Evolutionary conservation across 2,113 vertebrate species (phyloP), one percentile per base, ranked within the genome.

Genomic region (Glaucidium brasilianum): DNA sequence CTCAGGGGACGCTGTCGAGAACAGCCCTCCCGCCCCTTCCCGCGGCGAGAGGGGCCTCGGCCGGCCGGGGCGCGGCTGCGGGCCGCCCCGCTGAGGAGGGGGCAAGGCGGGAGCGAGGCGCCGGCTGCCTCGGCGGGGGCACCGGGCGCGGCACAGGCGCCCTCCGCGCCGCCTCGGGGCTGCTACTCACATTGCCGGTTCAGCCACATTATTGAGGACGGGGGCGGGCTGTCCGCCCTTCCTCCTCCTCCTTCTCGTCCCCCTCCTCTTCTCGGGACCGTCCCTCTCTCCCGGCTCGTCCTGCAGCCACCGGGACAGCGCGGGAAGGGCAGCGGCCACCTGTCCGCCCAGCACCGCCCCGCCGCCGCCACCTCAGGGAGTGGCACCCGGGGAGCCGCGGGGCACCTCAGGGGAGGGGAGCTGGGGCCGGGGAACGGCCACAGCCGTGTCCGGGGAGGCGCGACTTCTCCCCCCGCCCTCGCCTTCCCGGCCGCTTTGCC

Each of bases 101-200:
- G 22, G 43, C 37, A n/a, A 15, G 52, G 34, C 9, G 6, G n/a
- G 6, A 43, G 26, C 35, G 4, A 35, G 21, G 25, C 23, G 11
- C 37, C 29, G 17, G 49, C 30, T 35, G 30, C n/a, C 35, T 15
- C 12, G 2, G 18, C 27, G 19, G 20, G 12, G 15, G 34, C 35
- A 16, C 17, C 15, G 66, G 50, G 15, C 21, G 3, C 26, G 5
- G 15, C 50, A 16, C 30, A 66, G 30, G 26, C 26, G 15, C 30
- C 25, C 30, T 21, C 32, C 9, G 9, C n/a, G 34, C 19, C 59
- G 1, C 45, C 22, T 43, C 34, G 49, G 64, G 66, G 20, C 7
- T 8, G 27, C 15, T 94, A 97, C 96, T 97, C 88, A 91, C 58
- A 12, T 7, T 47, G 85, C 63, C 4, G 22, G n/a, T 3, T 76